Evolutionary conservation across 2,888 invertebrate genomes (phyloP), one percentile per base, ranked within the genome.

Genomic region (Eupeodes latifasciatus): DNA sequence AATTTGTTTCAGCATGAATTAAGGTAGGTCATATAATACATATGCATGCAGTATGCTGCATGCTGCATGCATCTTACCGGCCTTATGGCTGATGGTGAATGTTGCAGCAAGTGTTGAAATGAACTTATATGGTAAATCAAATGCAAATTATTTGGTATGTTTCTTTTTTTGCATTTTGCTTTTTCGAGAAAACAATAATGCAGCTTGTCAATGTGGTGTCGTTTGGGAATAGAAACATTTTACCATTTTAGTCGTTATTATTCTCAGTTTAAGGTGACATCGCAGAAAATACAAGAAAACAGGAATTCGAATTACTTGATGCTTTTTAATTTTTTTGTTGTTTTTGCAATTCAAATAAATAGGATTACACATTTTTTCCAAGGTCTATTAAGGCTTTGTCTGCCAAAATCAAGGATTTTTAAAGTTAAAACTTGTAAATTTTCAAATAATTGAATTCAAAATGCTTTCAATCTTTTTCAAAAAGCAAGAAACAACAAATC

Each of bases 1-100:
- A 77, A 81, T 81, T 85, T 67, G 66, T 64, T 79, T 27, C 49
- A 64, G 44, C 75, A 77, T 77, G 36, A 44, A 51, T 69, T 55
- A 55, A 19, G 55, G 55, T 55, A 34, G 71, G 2, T 27, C 27
- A 27, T 27, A 27, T 27, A 27, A 27, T 27, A 27, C 2, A 27
- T 27, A 27, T 27, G 27, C 16, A 10, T 6, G 36, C 1, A 36
- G 40, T 16, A 61, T 10, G 57, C 57, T 1, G 27, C 2, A 27
- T 16, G 61, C n/a, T n/a, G 11, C 16, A 12, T 19, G 16, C 27
- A 27, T 27, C 27, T 27, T 27, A 6, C 5, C 40, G 6, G 40
- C 4, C 4, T 1, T 57, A 4, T 16, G 47, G 11, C 27, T 66
- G 44, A 44, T 40, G 66, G 66, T 47, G 66, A 47, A 47, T 66